Percentiles rank a stretch among this genome's conserved stretches.
These are phyloP conservation scores for Monodelphis domestica DNA, from an alignment of 2,797 vertebrate genomes.

Conservation along the genomic window DNA sequence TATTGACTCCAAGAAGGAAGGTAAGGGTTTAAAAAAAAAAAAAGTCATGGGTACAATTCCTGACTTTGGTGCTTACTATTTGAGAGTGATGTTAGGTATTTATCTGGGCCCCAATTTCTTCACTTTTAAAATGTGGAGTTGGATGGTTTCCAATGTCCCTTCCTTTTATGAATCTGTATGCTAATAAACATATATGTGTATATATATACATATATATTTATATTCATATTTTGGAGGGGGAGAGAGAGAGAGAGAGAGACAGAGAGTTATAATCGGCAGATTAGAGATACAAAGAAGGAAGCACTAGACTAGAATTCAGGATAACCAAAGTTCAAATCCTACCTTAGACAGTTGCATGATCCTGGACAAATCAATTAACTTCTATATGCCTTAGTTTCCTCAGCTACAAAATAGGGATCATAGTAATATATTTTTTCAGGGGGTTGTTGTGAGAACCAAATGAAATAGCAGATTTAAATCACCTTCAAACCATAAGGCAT, in stretches of 20 bases:
- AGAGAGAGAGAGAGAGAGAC: too few species aligned
- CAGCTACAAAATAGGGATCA: background rate
- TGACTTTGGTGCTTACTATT: background rate
- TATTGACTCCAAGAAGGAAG: too few species aligned
- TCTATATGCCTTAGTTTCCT: background rate
- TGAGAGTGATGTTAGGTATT: background rate
- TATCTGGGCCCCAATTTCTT: background rate
- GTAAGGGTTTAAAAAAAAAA: too few species aligned
- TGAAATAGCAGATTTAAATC: background rate
- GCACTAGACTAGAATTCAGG: background rate
- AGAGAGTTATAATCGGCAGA: background rate
- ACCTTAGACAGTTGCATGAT: background rate
- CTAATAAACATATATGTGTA: background rate
- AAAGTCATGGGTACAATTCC: background rate
- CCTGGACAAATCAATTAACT: background rate
- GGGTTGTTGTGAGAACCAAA: background rate
- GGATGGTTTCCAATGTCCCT: background rate
- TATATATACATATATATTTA: background rate
- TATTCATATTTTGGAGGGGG: too few species aligned
- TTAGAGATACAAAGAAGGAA: background rate
- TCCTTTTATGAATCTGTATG: background rate
- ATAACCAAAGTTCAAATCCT: background rate
- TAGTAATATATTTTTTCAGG: background rate
- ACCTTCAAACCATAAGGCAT: background rate
- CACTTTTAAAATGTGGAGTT: background rate